Evolutionary conservation across 2,113 vertebrate genomes (phyloP).

Genomic region (Hippotragus niger): DNA sequence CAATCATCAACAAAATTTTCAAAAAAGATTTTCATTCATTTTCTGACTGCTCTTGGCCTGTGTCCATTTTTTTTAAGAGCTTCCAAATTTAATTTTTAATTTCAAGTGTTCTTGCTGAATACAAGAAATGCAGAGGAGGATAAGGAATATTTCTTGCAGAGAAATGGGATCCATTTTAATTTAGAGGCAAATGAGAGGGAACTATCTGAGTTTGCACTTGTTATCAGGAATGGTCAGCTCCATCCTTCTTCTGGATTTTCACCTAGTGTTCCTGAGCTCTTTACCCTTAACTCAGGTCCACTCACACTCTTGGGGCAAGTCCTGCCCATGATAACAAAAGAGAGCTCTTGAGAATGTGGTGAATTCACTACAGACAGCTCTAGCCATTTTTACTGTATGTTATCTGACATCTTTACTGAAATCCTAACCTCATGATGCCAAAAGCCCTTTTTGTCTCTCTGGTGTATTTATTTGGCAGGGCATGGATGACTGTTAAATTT

Average conservation of each 20-base stretch:
- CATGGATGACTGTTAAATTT: not conserved
- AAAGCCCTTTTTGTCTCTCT: not conserved
- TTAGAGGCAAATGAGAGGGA: not conserved
- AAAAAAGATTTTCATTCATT: constrained; percentile 37
- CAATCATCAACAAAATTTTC: not conserved
- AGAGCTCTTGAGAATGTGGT: not conserved
- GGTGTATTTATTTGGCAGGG: not conserved
- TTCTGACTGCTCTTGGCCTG: not conserved
- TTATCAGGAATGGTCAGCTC: not conserved
- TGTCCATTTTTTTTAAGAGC: not conserved
- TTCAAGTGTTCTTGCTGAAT: not conserved
- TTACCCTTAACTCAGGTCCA: not conserved
- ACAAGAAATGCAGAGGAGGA: not conserved
- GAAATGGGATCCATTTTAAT: not conserved
- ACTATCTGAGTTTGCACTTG: not conserved
- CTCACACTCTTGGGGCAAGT: not conserved
- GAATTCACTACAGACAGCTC: not conserved
- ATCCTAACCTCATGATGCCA: not conserved
- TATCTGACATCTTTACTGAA: not conserved
- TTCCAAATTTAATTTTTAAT: constrained; percentile 25
- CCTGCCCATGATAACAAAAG: not conserved
- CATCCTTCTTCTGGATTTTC: not conserved
- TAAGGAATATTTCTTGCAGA: not conserved
- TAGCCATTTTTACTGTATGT: not conserved
- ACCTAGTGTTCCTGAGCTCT: not conserved